A percentile compares a stretch with the other conserved stretches of the same genome.
Evolutionary conservation across 2,113 vertebrate genomes (phyloP).

Genomic region (Gymnobelideus leadbeateri): DNA sequence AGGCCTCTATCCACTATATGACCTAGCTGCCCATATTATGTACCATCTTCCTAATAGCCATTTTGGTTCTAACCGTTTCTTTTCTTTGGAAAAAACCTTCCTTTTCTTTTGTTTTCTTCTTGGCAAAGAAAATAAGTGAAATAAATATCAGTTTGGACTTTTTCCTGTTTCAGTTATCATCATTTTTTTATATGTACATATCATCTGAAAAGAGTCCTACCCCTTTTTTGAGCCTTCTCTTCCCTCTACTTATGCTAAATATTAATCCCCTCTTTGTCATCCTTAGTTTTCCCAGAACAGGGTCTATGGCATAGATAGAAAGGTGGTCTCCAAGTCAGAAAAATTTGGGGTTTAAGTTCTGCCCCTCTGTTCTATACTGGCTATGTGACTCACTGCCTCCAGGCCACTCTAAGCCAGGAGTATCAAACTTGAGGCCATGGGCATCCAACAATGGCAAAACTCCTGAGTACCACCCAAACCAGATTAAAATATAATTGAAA

Average conservation of each 20-base stretch:
- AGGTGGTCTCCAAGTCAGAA: neutral
- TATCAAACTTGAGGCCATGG: too few species aligned
- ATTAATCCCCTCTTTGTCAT: neutral
- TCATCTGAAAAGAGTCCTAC: too few species aligned
- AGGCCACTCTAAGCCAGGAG: neutral
- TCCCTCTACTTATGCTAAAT: neutral
- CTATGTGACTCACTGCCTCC: neutral
- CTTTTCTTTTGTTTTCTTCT: constrained; percentile 1
- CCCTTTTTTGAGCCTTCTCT: too few species aligned
- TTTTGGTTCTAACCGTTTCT: too few species aligned
- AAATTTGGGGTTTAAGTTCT: neutral
- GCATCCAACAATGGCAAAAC: too few species aligned
- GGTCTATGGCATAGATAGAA: neutral
- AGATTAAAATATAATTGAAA: neutral
- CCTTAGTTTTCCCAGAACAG: neutral
- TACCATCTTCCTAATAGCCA: too few species aligned
- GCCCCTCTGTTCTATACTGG: neutral
- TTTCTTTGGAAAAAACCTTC: neutral
- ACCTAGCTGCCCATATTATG: too few species aligned
- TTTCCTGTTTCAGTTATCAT: neutral
- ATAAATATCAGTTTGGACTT: neutral
- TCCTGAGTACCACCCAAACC: neutral
- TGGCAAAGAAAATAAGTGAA: neutral
- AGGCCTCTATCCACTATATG: too few species aligned
- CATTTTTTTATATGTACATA: too few species aligned